Percentiles rank a stretch among this genome's conserved stretches.
Conservation (phyloP, 2,888 invertebrate species). For the Antheraea assamensis region DNA sequence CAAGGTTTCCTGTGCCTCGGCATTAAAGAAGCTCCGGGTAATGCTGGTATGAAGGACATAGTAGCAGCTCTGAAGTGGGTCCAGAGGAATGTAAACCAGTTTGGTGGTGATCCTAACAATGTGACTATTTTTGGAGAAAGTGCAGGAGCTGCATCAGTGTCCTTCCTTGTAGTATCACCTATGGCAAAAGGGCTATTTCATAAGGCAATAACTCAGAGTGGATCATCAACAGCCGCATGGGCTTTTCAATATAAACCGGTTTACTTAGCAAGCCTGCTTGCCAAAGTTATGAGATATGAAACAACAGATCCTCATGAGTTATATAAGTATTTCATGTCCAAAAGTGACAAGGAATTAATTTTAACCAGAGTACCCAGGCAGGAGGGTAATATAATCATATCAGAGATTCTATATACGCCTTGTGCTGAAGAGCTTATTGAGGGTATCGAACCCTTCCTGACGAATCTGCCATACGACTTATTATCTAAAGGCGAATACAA, state of each 20-base stretch:
- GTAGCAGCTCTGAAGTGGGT: slow-evolving; percentile 66
- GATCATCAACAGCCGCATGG: slow-evolving; percentile 63
- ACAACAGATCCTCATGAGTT: slow-evolving; percentile 56
- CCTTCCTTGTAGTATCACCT: slow-evolving; percentile 61
- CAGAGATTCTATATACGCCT: slow-evolving; percentile 60
- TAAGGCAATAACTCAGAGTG: slow-evolving; percentile 67
- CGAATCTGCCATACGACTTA: slow-evolving; percentile 53
- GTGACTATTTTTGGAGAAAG: slow-evolving; percentile 71
- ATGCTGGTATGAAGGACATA: slow-evolving; percentile 67
- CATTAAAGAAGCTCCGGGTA: slow-evolving; percentile 67
- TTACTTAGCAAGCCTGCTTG: slow-evolving; percentile 57
- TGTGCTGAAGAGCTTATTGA: slow-evolving; percentile 59
- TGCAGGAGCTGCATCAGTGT: slow-evolving; percentile 64
- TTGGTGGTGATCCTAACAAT: slow-evolving; percentile 64
- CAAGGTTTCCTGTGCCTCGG: slow-evolving; percentile 64
- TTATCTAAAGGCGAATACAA: slow-evolving; percentile 54
- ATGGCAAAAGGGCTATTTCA: slow-evolving; percentile 69
- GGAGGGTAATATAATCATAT: slow-evolving; percentile 49
- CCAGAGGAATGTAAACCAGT: slow-evolving; percentile 53
- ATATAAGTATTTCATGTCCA: slow-evolving; percentile 54
- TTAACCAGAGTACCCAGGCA: slow-evolving; percentile 57
- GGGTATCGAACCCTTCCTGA: slow-evolving; percentile 65
- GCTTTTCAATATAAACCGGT: slow-evolving; percentile 60
- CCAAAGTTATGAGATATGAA: slow-evolving; percentile 56
- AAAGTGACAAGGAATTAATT: slow-evolving; percentile 56